Evolutionary conservation across 2,113 vertebrate genomes (phyloP).

Genomic region (Scomber scombrus): DNA sequence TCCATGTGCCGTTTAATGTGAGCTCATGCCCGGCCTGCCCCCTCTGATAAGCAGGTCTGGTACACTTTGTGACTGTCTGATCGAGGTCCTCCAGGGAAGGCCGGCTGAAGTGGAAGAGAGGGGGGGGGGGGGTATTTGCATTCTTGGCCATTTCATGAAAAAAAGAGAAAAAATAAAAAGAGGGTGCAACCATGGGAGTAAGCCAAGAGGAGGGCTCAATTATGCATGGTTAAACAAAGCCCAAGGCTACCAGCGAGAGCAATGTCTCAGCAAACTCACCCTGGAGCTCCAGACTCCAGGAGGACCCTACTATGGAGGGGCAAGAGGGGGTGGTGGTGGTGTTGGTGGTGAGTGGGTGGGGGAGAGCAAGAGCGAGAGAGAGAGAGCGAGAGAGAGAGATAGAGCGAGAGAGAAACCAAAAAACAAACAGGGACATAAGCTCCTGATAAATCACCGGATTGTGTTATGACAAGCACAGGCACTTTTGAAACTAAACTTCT

Average conservation of each 20-base stretch:
- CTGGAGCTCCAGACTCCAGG: conserved; percentile 54
- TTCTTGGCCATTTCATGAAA: conserved; percentile 89
- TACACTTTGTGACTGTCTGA: conserved; percentile 84
- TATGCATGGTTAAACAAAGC: conserved; percentile 86
- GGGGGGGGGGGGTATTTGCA: conserved; percentile 81
- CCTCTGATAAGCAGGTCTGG: conserved; percentile 85
- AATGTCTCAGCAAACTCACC: conserved; percentile 75
- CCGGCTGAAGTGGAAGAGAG: conserved; percentile 73
- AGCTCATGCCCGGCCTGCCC: conserved; percentile 70
- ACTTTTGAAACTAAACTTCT: conserved; percentile 73
- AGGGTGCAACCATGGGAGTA: conserved; percentile 88
- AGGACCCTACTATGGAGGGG: conserved; percentile 38
- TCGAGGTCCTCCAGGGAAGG: conserved; percentile 83
- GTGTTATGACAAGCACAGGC: conserved; percentile 79
- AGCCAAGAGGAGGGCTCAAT: conserved; percentile 87
- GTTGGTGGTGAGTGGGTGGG: no score
- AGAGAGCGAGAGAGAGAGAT: neutral
- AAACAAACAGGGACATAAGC: conserved; percentile 60
- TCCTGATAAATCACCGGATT: conserved; percentile 69
- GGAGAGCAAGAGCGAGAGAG: neutral
- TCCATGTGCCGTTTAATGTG: conserved; percentile 64
- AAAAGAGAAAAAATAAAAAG: conserved; percentile 85
- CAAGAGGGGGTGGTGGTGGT: neutral
- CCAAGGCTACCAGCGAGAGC: conserved; percentile 81
- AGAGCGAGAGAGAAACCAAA: conserved; percentile 13